Conservation (phyloP, 2,113 vertebrate species). For the Suricata suricatta region DNA sequence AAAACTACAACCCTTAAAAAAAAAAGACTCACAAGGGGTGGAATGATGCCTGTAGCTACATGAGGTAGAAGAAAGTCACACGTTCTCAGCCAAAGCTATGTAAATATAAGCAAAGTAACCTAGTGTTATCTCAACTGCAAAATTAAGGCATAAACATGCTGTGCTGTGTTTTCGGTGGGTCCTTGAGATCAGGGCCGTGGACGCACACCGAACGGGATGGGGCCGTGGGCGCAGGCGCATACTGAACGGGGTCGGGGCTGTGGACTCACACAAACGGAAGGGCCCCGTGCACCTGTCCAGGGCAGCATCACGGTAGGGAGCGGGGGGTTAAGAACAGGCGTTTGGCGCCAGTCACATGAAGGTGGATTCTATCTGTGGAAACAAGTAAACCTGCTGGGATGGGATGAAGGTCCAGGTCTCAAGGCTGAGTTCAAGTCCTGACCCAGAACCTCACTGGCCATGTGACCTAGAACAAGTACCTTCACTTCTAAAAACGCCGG, state of each 20-base stretch:
- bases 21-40: fast-evolving
- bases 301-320: fast-evolving
- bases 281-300: background rate
- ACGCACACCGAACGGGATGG: background rate
- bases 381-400: background rate
- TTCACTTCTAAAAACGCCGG: background rate
- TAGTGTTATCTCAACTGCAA: background rate
- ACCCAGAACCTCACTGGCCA: background rate
- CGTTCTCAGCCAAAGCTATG: background rate
- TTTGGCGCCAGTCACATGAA: background rate
- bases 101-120: background rate
- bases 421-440: background rate
- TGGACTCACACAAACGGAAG: background rate
- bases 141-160: background rate
- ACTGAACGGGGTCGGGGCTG: too few relatives aligned
- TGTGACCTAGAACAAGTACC: background rate
- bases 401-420: background rate
- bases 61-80: background rate
- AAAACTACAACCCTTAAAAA: background rate
- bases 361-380: background rate
- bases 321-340: background rate
- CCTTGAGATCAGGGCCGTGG: background rate
- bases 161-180: background rate
- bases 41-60: background rate
- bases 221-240: too few relatives aligned